Evolutionary conservation across 2,888 invertebrate species (phyloP), one percentile per base, ranked within the genome.

Genomic region (Hypomecis atomaria): DNA sequence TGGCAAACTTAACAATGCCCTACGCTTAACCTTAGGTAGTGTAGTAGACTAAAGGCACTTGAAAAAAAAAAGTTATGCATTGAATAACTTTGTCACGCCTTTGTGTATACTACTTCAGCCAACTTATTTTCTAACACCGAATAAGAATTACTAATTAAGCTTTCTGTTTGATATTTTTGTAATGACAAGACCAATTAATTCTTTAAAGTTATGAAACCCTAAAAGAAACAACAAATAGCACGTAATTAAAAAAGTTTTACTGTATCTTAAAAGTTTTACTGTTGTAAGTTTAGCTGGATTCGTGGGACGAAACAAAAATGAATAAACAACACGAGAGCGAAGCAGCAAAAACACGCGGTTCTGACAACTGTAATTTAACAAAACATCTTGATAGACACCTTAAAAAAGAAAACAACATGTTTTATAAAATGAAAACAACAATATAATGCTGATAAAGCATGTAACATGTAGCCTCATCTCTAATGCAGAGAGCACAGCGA

Each of bases 231-330:
- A 58, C 23, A 34, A n/a, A 52, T 52, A 60, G 42, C 23, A 36
- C 40, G 9, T 11, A 54, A 60, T 60, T 54, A 42, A 47, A 40
- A 60, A 60, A 60, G 34, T 54, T 60, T 54, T 33, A 48, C 47
- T 60, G 47, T 60, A n/a, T n/a, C n/a, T n/a, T n/a, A 40, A 60
- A 60, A 60, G 34, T 54, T 60, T 54, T 33, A 48, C 47, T 60
- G 47, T 60, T n/a, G n/a, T 50, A 43, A 2, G 23, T 23, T 23
- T 23, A 23, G 23, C 13, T 4, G 38, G n/a, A 45, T 7, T 33
- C 10, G 33, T 10, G 33, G 33, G 8, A 47, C 23, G 3, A 10
- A 23, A 47, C 4, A 37, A 7, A 4, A 0, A n/a, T 36, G 0
- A 49, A 5, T 2, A 44, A 47, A 10, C 8, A 45, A 45, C 5